phyloP scores from a whole-genome alignment of 2,113 vertebrate genomes.

The Serilophus lunatus region DNA sequence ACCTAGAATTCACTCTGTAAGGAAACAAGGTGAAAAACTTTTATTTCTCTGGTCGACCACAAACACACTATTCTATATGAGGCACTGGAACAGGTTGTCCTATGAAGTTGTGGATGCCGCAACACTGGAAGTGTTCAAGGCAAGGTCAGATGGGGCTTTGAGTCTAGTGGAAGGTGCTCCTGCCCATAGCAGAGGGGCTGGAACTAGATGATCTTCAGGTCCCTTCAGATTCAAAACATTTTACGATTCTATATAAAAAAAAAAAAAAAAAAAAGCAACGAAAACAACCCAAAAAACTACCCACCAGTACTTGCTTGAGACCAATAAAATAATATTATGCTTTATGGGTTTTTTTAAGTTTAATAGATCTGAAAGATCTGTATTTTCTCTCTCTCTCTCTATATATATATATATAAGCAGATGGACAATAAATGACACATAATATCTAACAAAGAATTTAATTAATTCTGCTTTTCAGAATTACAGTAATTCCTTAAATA shows the following conservation, averaged over 20 bases:
- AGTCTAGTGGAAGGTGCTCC: background rate
- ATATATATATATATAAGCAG: background rate
- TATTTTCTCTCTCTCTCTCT: too few relatives aligned
- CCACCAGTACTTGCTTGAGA: background rate
- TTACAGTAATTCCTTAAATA: background rate
- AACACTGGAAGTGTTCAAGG: background rate
- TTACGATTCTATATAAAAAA: background rate
- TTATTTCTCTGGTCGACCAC: background rate
- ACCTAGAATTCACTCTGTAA: background rate
- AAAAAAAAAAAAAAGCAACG: background rate
- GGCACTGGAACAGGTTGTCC: background rate
- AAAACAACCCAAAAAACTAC: too few relatives aligned
- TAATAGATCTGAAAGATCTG: background rate
- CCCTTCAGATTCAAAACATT: background rate
- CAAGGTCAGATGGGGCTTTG: background rate
- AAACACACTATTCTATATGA: background rate
- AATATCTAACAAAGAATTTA: background rate
- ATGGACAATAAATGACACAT: background rate
- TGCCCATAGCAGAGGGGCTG: background rate
- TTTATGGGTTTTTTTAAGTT: background rate
- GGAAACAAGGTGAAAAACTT: background rate
- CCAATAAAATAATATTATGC: background rate
- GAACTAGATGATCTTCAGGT: background rate
- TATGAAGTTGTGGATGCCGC: background rate
- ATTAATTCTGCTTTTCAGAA: background rate